Conservation (phyloP, 2,113 vertebrate genomes). For the Astatoreochromis straeleni region DNA sequence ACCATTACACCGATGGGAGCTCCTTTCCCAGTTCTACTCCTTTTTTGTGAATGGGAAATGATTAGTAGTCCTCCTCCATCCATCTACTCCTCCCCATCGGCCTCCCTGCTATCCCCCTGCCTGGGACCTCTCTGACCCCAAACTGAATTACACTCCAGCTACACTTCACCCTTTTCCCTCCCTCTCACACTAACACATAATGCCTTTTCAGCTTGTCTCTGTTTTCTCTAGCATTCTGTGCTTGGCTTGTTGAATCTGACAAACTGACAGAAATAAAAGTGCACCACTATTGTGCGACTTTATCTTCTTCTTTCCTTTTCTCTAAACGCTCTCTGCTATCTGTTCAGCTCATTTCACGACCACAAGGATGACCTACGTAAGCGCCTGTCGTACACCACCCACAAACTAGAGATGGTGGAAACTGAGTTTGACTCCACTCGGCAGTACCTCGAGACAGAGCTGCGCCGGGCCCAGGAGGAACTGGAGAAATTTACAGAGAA, state of each 20-base stretch:
- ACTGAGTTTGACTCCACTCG: constrained; percentile 90
- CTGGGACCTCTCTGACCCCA: constrained; percentile 9
- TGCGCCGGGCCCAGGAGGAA: constrained; percentile 90
- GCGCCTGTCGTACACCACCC: constrained; percentile 87
- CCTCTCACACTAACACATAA: background rate
- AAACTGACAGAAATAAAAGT: background rate
- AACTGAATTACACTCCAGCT: constrained; percentile 30
- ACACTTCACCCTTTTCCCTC: constrained; percentile 2
- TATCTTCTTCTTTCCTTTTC: background rate
- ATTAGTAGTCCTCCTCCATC: constrained; percentile 55
- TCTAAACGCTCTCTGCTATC: background rate
- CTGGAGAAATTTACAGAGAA: constrained; percentile 96
- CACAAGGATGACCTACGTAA: constrained; percentile 96
- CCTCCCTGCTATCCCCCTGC: background rate
- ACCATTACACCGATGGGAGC: constrained; percentile 24
- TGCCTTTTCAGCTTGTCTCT: background rate
- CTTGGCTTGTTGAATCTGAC: background rate
- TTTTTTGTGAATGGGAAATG: constrained; percentile 40
- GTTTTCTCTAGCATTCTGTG: background rate
- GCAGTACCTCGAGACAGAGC: constrained; percentile 92
- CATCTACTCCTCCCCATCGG: constrained; percentile 24
- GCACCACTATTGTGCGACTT: background rate
- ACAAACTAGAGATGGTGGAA: constrained; percentile 94
- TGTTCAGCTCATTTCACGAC: constrained; percentile 85
- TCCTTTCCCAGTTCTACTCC: constrained; percentile 9